Evolutionary conservation across 2,113 vertebrate genomes (phyloP).

Genomic region (Paratilapia polleni): DNA sequence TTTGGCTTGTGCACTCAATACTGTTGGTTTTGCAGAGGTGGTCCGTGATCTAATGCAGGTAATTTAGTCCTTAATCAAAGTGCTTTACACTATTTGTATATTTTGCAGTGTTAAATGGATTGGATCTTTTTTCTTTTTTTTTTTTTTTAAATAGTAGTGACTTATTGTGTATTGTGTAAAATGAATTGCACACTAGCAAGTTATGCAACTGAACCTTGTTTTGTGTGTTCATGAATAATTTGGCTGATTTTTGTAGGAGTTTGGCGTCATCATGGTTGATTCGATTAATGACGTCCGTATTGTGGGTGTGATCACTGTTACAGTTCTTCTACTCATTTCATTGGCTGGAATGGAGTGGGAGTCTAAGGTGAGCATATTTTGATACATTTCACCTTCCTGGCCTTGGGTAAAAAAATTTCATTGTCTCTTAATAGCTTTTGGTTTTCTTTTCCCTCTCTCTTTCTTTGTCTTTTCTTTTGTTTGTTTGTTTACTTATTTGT

Average conservation of each 20-base stretch:
- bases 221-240: not conserved
- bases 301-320: conserved; percentile 74
- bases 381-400: not conserved
- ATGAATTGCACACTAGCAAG: not conserved
- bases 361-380: conserved; percentile 68
- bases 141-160: not conserved
- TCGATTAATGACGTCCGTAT: conserved; percentile 73
- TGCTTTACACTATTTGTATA: not conserved
- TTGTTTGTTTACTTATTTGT: too few relatives aligned
- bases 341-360: conserved; percentile 82
- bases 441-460: rapidly evolving
- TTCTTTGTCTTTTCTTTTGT: not conserved
- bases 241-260: conserved; percentile 60
- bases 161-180: not conserved
- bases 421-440: not conserved
- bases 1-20: conserved; percentile 78
- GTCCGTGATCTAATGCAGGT: conserved; percentile 75
- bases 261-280: conserved; percentile 66
- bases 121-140: too few relatives aligned
- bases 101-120: not conserved
- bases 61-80: not conserved
- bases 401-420: not conserved
- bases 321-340: conserved; percentile 72
- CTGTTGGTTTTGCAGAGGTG: conserved; percentile 78
- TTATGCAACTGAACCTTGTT: not conserved